Conservation (phyloP, 2,113 vertebrate species). For the Sylvietta virens region DNA sequence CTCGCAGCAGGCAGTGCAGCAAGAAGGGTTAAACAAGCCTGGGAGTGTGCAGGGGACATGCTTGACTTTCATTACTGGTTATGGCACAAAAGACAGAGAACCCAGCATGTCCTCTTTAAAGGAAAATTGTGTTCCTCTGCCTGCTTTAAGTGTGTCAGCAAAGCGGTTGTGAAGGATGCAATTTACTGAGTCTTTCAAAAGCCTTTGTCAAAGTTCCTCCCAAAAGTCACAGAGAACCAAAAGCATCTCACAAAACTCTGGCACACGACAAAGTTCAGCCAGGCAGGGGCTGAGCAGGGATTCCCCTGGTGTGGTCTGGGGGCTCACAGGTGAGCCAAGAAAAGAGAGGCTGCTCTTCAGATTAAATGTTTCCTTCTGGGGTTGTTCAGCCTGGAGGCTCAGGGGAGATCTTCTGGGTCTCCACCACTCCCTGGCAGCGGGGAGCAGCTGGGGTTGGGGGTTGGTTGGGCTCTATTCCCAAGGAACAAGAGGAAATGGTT, state of each 20-base stretch:
- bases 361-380: neutral
- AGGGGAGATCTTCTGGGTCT: no score
- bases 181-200: constrained; percentile 41
- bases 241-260: neutral
- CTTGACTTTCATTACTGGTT: neutral
- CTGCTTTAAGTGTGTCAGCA: constrained; percentile 4
- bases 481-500: neutral
- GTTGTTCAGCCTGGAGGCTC: neutral
- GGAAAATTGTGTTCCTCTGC: constrained; percentile 15
- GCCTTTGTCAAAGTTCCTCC: neutral
- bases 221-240: neutral
- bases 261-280: accelerated
- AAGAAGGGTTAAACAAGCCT: neutral
- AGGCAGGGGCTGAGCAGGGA: neutral
- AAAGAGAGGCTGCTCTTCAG: neutral
- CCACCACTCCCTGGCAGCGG: neutral
- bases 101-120: neutral
- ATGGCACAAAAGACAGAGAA: neutral
- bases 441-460: accelerated
- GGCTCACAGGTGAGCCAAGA: neutral
- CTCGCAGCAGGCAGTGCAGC: neutral
- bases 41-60: neutral
- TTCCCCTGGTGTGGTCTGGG: neutral
- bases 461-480: neutral
- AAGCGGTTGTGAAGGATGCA: neutral